Percentiles rank a stretch among this genome's conserved stretches.
Conservation (phyloP, 2,888 invertebrate species). For the Mesopsocus fuscifrons region DNA sequence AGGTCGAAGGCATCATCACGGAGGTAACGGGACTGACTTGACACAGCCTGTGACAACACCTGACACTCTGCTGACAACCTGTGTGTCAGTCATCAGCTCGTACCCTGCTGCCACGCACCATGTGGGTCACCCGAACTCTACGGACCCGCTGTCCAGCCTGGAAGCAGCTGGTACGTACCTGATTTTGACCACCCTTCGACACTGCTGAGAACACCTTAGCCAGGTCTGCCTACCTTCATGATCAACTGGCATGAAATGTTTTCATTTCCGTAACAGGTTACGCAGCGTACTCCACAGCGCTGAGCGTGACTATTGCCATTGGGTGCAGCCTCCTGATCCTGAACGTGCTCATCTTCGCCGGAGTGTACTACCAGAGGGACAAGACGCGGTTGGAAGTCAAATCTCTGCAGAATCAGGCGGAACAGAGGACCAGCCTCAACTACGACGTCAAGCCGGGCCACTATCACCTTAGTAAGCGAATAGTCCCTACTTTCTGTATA, state of each 20-base stretch:
- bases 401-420: constrained; percentile 54
- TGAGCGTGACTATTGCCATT: constrained; percentile 61
- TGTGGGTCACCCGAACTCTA: constrained; percentile 34
- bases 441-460: constrained; percentile 40
- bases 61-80: constrained; percentile 49
- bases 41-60: constrained; percentile 42
- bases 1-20: constrained; percentile 6
- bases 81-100: constrained; percentile 42
- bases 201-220: not conserved
- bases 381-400: constrained; percentile 64
- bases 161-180: constrained; percentile 43
- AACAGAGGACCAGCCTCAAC: constrained; percentile 34
- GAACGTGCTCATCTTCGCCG: constrained; percentile 67
- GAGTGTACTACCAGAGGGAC: constrained; percentile 64
- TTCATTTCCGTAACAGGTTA: constrained; percentile 26
- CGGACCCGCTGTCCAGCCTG: constrained; percentile 56
- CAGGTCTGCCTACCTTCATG: too few relatives aligned
- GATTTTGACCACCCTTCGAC: constrained; percentile 13
- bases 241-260: not conserved
- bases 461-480: constrained; percentile 2
- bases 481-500: too few relatives aligned
- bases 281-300: constrained; percentile 53
- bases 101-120: constrained; percentile 29
- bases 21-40: constrained; percentile 20
- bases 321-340: constrained; percentile 63